Percentiles rank a stretch among this genome's conserved stretches.
phyloP scores from a whole-genome alignment of 2,797 vertebrate species.

The Gymnodraco acuticeps region DNA sequence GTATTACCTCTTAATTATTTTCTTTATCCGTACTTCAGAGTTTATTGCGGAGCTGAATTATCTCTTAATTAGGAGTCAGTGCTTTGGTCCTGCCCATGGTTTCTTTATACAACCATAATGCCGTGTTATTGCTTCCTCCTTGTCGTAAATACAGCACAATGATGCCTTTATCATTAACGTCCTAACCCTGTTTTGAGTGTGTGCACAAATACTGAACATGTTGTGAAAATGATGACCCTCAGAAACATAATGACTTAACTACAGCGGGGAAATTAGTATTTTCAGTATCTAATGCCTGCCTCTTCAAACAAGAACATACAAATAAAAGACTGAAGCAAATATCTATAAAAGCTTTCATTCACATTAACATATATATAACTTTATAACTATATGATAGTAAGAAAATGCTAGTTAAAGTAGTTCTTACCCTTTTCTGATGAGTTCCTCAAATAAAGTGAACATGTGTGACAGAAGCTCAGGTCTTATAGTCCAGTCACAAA shows the following conservation, averaged over 20 bases:
- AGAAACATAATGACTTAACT: constrained; percentile 66
- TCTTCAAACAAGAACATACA: constrained; percentile 5
- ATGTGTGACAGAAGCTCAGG: constrained; percentile 2
- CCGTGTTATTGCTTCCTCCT: constrained; percentile 44
- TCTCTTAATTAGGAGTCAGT: constrained; percentile 51
- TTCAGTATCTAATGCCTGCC: constrained; percentile 12
- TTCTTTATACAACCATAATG: constrained; percentile 52
- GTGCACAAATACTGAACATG: constrained; percentile 54
- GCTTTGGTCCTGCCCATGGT: constrained; percentile 40
- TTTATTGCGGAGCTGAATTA: constrained; percentile 50
- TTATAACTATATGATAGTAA: background rate
- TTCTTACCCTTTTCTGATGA: constrained; percentile 52
- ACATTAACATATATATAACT: too few species aligned
- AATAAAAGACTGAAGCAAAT: background rate
- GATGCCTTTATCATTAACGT: constrained; percentile 63
- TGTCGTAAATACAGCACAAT: constrained; percentile 57
- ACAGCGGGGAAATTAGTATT: constrained; percentile 37
- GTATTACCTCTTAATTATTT: constrained; percentile 36
- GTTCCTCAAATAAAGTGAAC: background rate
- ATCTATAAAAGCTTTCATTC: background rate
- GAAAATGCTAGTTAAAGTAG: constrained; percentile 8
- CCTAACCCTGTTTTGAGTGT: constrained; percentile 24
- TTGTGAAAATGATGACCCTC: constrained; percentile 60
- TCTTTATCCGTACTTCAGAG: constrained; percentile 23
- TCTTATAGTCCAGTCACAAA: constrained; percentile 49